phyloP scores from a whole-genome alignment of 2,113 vertebrate species.

The Actenoides hombroni region DNA sequence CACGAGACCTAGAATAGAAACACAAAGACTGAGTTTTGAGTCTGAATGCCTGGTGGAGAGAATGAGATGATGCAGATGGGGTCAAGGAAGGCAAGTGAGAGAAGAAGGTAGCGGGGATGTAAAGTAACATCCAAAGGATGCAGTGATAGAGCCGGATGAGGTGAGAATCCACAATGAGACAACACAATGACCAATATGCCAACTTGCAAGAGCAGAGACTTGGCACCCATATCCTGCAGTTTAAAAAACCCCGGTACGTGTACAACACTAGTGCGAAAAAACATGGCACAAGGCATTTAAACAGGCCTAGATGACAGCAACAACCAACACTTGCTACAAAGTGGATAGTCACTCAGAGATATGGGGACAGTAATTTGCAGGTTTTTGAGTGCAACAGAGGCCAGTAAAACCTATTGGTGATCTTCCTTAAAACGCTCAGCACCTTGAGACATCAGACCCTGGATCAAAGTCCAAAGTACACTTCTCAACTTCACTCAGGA shows the following conservation, averaged over 20 bases:
- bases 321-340: neutral
- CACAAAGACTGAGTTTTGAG: neutral
- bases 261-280: neutral
- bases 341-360: neutral
- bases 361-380: neutral
- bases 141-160: neutral
- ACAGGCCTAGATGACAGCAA: neutral
- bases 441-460: neutral
- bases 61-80: neutral
- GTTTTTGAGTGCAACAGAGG: neutral
- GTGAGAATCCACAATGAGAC: neutral
- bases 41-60: neutral
- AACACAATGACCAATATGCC: neutral
- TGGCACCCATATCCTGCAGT: neutral
- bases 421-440: neutral
- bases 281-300: neutral
- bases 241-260: accelerated
- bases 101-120: neutral
- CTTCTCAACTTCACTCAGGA: neutral
- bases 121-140: neutral
- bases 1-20: neutral
- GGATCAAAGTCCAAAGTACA: neutral
- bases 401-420: neutral
- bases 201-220: neutral
- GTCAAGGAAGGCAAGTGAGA: neutral